phyloP scores from a whole-genome alignment of 1,140 invertebrate species.

The Bombus confusus region DNA sequence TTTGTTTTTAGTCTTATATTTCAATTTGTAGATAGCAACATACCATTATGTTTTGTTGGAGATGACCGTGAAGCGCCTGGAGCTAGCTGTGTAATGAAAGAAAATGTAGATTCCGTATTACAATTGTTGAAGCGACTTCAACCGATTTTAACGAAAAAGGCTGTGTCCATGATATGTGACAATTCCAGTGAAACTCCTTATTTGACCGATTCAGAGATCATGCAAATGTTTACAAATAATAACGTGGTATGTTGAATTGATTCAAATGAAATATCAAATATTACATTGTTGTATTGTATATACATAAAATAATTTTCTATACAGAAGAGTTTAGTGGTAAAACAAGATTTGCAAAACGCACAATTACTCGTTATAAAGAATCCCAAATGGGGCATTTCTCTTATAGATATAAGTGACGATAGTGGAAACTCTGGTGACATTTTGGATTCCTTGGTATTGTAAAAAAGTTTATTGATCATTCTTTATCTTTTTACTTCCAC shows the following conservation, averaged over 20 bases:
- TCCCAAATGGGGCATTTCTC: slow-evolving; percentile 86
- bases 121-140: slow-evolving; percentile 84
- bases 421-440: slow-evolving; percentile 70
- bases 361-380: slow-evolving; percentile 88
- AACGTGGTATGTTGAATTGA: slow-evolving; percentile 71
- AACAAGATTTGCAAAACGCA: slow-evolving; percentile 85
- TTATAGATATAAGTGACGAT: slow-evolving; percentile 82
- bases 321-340: slow-evolving; percentile 79
- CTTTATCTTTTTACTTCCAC: not conserved
- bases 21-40: slow-evolving; percentile 81
- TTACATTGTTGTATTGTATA: not conserved
- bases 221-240: slow-evolving; percentile 71
- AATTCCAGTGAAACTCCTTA: slow-evolving; percentile 81
- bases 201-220: slow-evolving; percentile 84
- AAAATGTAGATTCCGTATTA: slow-evolving; percentile 84
- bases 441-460: slow-evolving; percentile 76
- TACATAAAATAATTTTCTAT: slow-evolving; percentile 54
- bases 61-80: slow-evolving; percentile 80
- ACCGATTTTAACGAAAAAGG: slow-evolving; percentile 83
- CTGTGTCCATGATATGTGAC: slow-evolving; percentile 85
- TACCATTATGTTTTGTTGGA: slow-evolving; percentile 84
- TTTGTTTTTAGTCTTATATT: slow-evolving; percentile 37
- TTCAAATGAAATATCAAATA: slow-evolving; percentile 33
- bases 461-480: slow-evolving; percentile 20
- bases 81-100: slow-evolving; percentile 85